Conservation (phyloP, 2,113 vertebrate species). For the Tragelaphus scriptus region DNA sequence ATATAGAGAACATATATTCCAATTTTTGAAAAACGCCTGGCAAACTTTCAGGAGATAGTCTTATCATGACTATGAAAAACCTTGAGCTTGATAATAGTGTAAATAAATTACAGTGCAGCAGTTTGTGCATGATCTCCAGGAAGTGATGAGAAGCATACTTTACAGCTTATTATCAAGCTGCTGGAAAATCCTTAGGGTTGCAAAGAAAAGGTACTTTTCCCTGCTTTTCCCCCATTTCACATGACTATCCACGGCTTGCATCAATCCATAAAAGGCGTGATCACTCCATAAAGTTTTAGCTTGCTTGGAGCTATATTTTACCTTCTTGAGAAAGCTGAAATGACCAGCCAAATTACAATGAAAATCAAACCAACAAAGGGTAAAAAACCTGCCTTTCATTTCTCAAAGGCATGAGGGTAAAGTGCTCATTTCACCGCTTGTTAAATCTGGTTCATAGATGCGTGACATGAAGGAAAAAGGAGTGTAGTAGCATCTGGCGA, state of each 20-base stretch:
- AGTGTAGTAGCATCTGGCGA: neutral
- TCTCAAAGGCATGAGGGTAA: neutral
- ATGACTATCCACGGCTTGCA: neutral
- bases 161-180: neutral
- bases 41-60: neutral
- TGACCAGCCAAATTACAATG: neutral
- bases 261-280: neutral
- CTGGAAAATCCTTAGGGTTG: neutral
- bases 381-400: neutral
- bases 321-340: neutral
- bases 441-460: neutral
- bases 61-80: neutral
- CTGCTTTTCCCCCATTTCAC: neutral
- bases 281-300: neutral
- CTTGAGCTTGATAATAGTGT: neutral
- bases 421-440: fast-evolving
- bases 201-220: neutral
- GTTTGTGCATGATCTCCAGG: neutral
- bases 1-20: neutral
- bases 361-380: neutral
- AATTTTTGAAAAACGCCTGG: neutral
- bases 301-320: neutral
- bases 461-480: neutral
- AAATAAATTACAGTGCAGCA: neutral
- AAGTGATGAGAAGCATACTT: neutral